These are phyloP conservation scores for Bradypodion ventrale DNA, from an alignment of 2,797 vertebrate genomes.

Conservation along the genomic window DNA sequence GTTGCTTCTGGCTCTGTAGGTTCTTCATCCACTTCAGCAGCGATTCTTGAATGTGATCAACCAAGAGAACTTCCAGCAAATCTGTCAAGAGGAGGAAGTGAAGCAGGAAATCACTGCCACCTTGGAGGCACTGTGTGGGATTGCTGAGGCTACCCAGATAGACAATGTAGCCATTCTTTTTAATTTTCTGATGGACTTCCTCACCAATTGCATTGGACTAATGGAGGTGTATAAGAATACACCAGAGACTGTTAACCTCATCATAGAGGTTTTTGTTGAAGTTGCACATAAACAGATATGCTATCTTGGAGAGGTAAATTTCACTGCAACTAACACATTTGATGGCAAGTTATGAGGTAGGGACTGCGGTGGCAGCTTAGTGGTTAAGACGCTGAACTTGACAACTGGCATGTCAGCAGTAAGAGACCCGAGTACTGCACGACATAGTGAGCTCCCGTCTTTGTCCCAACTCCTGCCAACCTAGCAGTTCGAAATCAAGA, in stretches of 20 bases:
- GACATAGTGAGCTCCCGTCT: no score
- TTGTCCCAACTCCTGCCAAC: no score
- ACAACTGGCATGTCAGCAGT: no score
- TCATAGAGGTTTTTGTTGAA: slow-evolving; percentile 99
- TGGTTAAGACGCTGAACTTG: no score
- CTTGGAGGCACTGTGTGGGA: slow-evolving; percentile 94
- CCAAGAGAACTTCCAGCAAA: slow-evolving; percentile 97
- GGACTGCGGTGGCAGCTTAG: no score
- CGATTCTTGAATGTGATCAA: slow-evolving; percentile 97
- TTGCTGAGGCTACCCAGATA: slow-evolving; percentile 98
- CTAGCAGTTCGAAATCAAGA: no score
- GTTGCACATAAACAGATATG: slow-evolving; percentile 99
- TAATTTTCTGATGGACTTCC: slow-evolving; percentile 98
- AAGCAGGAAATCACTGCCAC: slow-evolving; percentile 95
- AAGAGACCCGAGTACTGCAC: no score
- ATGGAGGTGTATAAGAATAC: slow-evolving; percentile 99
- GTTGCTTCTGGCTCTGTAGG: slow-evolving; percentile 73
- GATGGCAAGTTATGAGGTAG: not conserved
- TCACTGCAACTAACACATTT: not conserved
- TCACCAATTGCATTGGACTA: slow-evolving; percentile 96
- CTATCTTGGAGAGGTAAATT: slow-evolving; percentile 94
- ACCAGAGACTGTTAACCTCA: slow-evolving; percentile 97
- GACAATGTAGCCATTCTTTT: slow-evolving; percentile 97
- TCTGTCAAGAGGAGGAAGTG: slow-evolving; percentile 94
- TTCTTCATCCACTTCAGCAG: slow-evolving; percentile 96